Evolutionary conservation across 2,113 vertebrate genomes (phyloP), one percentile per base, ranked within the genome.

Genomic region (Python bivittatus): DNA sequence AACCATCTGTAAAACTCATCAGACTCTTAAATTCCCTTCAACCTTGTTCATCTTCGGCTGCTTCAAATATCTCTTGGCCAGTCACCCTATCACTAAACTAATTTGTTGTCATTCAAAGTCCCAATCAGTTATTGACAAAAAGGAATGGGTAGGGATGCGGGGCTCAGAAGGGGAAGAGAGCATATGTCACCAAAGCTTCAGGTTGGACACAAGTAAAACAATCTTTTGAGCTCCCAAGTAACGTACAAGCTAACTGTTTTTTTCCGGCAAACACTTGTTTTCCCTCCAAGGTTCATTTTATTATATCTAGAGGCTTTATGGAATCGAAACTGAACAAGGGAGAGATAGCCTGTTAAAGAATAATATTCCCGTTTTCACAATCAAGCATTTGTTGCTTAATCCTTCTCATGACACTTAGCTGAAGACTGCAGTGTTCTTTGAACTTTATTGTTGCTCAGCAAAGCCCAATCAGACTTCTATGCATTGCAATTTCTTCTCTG

Each of bases 1-100:
- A 98, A 98, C 97, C 98, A 98, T 98, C 98, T 98, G 98, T 99
- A 98, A 98, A 98, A 98, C 98, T 99, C 98, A 98, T 99, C 99
- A 99, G 98, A 98, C 98, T 98, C 98, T 98, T 98, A 98, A 97
- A 98, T 98, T 97, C 98, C 91, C 98, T 98, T 99, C 98, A 99
- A 98, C 98, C 98, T 98, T 98, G 98, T 97, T 99, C 98, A 98
- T 99, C 99, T 98, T 98, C 98, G 99, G 98, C 96, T 8, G 97
- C 97, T 97, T 98, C 98, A 97, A 96, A 98, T 98, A 97, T 98
- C 98, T 98, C 98, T 98, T 97, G 97, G 98, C 98, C 98, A 98
- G 98, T 98, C 98, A 97, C 98, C 98, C 97, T 98, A 98, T 98
- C 98, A 98, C 98, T 98, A 98, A 99, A 99, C 98, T 99, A 98